These are phyloP conservation scores for Platyscapa corneri DNA, from an alignment of 1,140 invertebrate species.

Conservation along the genomic window DNA sequence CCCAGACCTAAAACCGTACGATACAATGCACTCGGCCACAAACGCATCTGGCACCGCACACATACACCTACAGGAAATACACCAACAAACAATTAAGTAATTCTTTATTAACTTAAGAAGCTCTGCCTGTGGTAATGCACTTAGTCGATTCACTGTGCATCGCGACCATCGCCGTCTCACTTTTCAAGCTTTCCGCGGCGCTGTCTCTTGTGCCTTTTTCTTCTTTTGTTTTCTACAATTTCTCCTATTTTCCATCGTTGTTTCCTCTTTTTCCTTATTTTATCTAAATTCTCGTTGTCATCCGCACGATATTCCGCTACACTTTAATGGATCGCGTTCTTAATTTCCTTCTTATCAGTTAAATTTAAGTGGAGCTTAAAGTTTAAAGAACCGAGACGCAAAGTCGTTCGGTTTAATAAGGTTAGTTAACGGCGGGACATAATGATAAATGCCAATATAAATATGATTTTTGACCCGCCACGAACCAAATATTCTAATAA, in stretches of 20 bases:
- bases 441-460: background rate
- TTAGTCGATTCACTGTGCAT: background rate
- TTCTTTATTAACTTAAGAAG: conserved; percentile 7
- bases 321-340: background rate
- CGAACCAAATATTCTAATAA: background rate
- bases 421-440: background rate
- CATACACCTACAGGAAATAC: too few species aligned
- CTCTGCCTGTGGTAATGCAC: background rate
- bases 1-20: background rate
- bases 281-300: background rate
- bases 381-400: background rate
- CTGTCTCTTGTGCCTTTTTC: background rate
- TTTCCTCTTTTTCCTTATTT: background rate
- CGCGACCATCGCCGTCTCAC: too few species aligned
- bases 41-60: background rate
- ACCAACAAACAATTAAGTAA: background rate
- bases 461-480: background rate
- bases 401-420: background rate
- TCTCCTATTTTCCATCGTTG: background rate
- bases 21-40: background rate
- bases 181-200: background rate
- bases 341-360: conserved; percentile 21
- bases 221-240: background rate
- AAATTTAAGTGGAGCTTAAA: background rate
- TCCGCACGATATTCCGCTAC: background rate